phyloP scores from a whole-genome alignment of 2,888 invertebrate genomes.

The Plebejus anna region DNA sequence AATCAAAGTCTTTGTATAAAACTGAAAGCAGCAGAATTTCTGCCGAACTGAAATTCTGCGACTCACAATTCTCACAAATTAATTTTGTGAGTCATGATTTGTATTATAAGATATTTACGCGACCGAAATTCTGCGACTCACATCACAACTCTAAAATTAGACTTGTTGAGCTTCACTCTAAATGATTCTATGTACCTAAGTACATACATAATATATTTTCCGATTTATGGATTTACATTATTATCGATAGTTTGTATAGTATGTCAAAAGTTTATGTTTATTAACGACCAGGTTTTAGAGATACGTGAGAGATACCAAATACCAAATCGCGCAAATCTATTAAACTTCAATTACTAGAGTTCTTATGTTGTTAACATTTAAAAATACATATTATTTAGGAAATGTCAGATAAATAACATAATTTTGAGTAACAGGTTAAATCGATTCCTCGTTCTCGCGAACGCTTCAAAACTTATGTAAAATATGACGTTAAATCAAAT shows the following conservation, averaged over 20 bases:
- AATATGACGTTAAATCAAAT: not conserved
- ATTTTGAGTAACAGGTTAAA: not conserved
- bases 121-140: no score
- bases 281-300: no score
- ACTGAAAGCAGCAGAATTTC: no score
- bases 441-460: not conserved
- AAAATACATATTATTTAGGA: not conserved
- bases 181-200: not conserved
- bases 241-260: not conserved
- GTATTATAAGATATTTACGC: no score
- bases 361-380: not conserved
- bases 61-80: no score
- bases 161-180: not conserved
- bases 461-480: not conserved
- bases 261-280: not conserved
- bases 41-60: no score
- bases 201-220: no score
- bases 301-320: not conserved
- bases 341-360: not conserved
- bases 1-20: no score
- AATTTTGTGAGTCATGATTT: no score
- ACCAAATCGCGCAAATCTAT: not conserved
- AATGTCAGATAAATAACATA: not conserved
- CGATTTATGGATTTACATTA: no score
- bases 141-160: no score